Evolutionary conservation across 2,888 invertebrate genomes (phyloP).

Genomic region (Diogma glabrata): DNA sequence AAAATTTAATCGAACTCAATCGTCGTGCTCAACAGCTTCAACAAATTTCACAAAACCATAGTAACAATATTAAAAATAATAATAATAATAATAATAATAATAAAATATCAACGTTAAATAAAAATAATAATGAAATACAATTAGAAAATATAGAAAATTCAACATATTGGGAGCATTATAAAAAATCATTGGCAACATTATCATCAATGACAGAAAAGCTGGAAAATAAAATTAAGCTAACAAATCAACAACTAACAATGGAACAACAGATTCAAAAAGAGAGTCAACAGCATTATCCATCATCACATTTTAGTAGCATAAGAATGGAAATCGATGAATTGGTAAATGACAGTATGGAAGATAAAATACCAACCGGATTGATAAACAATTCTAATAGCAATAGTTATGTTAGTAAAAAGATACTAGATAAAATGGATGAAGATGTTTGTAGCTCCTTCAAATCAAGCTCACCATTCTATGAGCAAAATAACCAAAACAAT

Average conservation of each 20-base stretch:
- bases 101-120: no score
- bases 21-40: constrained; percentile 23
- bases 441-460: neutral
- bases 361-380: constrained; percentile 4
- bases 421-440: constrained; percentile 17
- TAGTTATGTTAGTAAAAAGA: constrained; percentile 1
- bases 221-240: constrained; percentile 6
- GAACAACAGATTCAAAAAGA: no score
- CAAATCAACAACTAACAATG: constrained; percentile 1
- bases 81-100: no score
- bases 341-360: neutral
- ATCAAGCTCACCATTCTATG: constrained; percentile 11
- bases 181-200: constrained; percentile 19
- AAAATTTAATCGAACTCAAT: constrained; percentile 32
- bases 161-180: constrained; percentile 8
- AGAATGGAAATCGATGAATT: constrained; percentile 6
- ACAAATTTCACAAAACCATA: constrained; percentile 16
- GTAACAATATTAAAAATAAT: constrained; percentile 16
- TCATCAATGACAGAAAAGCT: constrained; percentile 15
- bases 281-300: neutral
- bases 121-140: constrained; percentile 1
- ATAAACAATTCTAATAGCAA: neutral
- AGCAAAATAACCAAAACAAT: constrained; percentile 23
- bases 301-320: neutral
- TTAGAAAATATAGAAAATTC: neutral